These are phyloP conservation scores for Natrix natrix DNA, from an alignment of 2,797 vertebrate genomes.

Conservation along the genomic window DNA sequence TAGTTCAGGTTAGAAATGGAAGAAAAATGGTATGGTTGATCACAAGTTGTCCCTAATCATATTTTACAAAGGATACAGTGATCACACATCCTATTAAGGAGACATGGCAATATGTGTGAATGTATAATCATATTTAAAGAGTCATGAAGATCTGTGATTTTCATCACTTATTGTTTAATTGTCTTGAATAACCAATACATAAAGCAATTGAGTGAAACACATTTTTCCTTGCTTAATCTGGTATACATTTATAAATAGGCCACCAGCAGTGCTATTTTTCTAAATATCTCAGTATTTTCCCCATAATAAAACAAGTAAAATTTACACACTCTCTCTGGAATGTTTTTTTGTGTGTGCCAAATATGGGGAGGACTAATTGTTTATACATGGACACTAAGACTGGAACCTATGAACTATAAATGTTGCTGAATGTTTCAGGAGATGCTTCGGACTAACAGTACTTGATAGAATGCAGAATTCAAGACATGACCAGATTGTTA, in stretches of 20 bases:
- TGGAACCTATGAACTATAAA: constrained; percentile 10
- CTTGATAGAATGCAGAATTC: constrained; percentile 38
- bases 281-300: not conserved
- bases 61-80: not conserved
- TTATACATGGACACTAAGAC: not conserved
- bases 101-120: not conserved
- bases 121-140: not conserved
- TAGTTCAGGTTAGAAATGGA: not conserved
- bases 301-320: not conserved
- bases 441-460: not conserved
- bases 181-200: not conserved
- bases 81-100: not conserved
- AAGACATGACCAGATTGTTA: not conserved
- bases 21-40: not conserved
- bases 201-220: not conserved
- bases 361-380: not conserved
- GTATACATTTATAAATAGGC: constrained; percentile 7
- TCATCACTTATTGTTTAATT: not conserved
- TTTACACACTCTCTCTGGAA: not conserved
- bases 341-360: constrained; percentile 17
- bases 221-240: constrained; percentile 14
- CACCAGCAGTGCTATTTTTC: not conserved
- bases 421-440: constrained; percentile 16
- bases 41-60: not conserved
- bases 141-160: not conserved